A percentile compares a stretch with the other conserved stretches of the same genome.
Evolutionary conservation across 2,888 invertebrate species (phyloP).

Genomic region (Coecobrya sp.): DNA sequence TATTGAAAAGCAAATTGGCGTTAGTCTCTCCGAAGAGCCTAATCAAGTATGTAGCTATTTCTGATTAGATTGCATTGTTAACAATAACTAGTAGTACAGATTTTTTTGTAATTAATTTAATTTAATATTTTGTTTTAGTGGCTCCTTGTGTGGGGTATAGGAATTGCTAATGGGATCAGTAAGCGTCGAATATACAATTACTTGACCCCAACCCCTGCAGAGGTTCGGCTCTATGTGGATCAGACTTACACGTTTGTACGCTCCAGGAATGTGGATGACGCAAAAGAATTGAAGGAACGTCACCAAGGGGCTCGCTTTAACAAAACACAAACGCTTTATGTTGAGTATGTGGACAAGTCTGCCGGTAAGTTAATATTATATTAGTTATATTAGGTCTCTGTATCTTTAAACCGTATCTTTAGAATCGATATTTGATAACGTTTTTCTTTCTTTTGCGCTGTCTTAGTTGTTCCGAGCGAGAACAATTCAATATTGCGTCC

Average conservation of each 20-base stretch:
- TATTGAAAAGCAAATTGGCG: constrained; percentile 68
- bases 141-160: constrained; percentile 94
- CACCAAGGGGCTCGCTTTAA: constrained; percentile 90
- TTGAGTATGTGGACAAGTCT: constrained; percentile 91
- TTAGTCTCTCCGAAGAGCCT: constrained; percentile 62
- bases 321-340: constrained; percentile 90
- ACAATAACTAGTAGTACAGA: neutral
- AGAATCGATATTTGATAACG: too few relatives aligned
- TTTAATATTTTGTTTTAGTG: constrained; percentile 91
- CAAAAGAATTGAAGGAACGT: constrained; percentile 89
- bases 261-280: constrained; percentile 89
- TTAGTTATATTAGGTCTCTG: too few relatives aligned
- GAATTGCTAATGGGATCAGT: constrained; percentile 93
- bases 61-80: neutral
- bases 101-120: constrained; percentile 13
- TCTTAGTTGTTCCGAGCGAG: constrained; percentile 87
- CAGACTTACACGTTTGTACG: constrained; percentile 94
- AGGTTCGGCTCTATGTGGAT: constrained; percentile 92
- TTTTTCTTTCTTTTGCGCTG: constrained; percentile 48
- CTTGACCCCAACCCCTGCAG: constrained; percentile 89
- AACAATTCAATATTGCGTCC: constrained; percentile 83
- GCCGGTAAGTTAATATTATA: constrained; percentile 85
- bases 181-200: constrained; percentile 90
- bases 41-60: constrained; percentile 35
- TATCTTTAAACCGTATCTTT: too few relatives aligned